Evolutionary conservation across 2,797 vertebrate genomes (phyloP).

Genomic region (Alectoris magna): DNA sequence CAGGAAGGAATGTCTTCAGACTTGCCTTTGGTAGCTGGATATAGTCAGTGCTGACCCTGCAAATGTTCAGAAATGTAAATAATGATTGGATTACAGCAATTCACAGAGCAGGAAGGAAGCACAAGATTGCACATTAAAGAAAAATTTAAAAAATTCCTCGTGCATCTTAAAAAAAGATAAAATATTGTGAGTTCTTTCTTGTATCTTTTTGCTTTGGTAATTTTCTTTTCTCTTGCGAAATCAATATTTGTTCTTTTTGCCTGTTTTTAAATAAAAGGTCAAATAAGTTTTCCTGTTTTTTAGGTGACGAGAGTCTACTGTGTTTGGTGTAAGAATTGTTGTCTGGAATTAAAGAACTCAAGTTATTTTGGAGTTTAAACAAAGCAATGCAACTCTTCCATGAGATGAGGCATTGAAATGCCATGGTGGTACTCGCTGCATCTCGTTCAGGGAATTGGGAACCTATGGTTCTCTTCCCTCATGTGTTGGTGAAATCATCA

Average conservation of each 20-base stretch:
- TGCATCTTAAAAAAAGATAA: background rate
- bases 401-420: background rate
- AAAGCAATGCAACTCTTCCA: background rate
- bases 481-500: background rate
- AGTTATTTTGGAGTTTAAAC: background rate
- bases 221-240: background rate
- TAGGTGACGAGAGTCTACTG: background rate
- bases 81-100: constrained; percentile 63
- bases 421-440: background rate
- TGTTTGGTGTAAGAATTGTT: background rate
- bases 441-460: background rate
- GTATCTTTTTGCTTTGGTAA: background rate
- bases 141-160: background rate
- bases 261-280: background rate
- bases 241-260: too few species aligned
- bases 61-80: constrained; percentile 56
- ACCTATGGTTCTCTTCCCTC: background rate
- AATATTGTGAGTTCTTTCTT: background rate
- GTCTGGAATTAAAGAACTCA: background rate
- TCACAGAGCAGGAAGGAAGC: constrained; percentile 48
- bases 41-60: constrained; percentile 67
- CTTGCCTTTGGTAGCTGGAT: constrained; percentile 54
- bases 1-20: constrained; percentile 51
- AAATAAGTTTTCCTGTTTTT: background rate
- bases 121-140: background rate